These are phyloP conservation scores for Phainopepla nitens DNA, from an alignment of 2,113 vertebrate species.

Conservation along the genomic window DNA sequence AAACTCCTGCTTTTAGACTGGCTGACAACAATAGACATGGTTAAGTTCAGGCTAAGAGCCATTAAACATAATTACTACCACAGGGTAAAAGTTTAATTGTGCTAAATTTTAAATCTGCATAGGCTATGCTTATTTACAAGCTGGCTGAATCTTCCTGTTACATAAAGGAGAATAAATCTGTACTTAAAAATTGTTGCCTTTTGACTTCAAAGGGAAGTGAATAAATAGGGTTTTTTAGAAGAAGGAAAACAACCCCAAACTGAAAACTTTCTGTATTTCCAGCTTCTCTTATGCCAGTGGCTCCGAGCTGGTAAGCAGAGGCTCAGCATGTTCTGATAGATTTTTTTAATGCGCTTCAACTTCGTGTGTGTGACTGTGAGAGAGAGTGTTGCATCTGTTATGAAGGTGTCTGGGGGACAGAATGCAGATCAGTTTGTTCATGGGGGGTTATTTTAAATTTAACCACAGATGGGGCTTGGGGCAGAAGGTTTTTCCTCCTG, in stretches of 20 bases:
- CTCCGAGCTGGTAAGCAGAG: neutral
- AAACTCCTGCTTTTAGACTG: constrained; percentile 75
- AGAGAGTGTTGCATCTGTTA: neutral
- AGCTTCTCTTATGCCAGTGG: neutral
- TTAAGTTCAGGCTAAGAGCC: constrained; percentile 67
- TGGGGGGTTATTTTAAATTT: constrained; percentile 20
- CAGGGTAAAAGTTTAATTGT: constrained; percentile 64
- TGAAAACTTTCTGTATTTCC: neutral
- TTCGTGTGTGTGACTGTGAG: neutral
- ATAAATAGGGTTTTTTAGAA: neutral
- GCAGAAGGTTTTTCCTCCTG: neutral
- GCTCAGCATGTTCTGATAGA: neutral
- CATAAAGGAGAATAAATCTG: constrained; percentile 37
- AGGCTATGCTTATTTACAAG: constrained; percentile 62
- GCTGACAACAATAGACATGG: constrained; percentile 60
- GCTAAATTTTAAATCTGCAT: constrained; percentile 61
- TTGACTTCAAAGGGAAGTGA: constrained; percentile 44
- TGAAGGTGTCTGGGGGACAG: neutral
- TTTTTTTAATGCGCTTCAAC: neutral
- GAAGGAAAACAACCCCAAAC: neutral
- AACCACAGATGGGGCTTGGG: neutral
- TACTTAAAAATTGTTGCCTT: constrained; percentile 51
- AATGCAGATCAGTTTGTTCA: neutral
- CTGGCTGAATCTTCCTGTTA: constrained; percentile 7
- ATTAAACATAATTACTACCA: constrained; percentile 74